Base-by-base conservation (phyloP, 2,888 invertebrate species). In the Oscheius onirici region DNA sequence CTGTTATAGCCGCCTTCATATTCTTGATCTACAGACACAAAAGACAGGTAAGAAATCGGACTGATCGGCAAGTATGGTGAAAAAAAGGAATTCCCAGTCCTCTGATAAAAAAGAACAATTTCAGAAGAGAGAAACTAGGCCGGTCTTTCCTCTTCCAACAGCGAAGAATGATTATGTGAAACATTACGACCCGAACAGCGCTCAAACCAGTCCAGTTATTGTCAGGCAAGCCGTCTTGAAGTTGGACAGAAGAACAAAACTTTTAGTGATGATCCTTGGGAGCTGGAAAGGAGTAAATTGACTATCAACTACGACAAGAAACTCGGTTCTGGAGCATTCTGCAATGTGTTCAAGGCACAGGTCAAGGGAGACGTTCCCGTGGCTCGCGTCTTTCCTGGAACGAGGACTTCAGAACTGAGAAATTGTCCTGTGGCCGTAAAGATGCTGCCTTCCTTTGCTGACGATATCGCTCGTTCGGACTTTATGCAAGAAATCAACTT, bases 401-500 rank as follows among this genome's bases (percentile, higher is more conserved):
- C 75, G 20, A 61, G 78, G 40, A 78, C 79, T 6, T 69, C 69
- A 40, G 70, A 65, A 41, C 67, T 83, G 22, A 71, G 70, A 8
- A 78, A 84, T 55, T 82, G 80, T 46, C 78, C 81, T 11, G 82
- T 82, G 1, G 84, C 84, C 10, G 81, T 84, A 8, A 84, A 84
- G 70, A 79, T 83, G 83, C 72, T 84, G 20, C 84, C 84, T 11
- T 73, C 81, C 15, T 84, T 84, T 68, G 84, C 84, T 13, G 84
- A 84, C 58, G 84, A 83, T 65, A 81, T 80, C 5, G 81, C 84
- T 0, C 49, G 80, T 58, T 78, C 79, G 0, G 84, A 84, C 71
- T 84, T 84, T 60, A 78, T 82, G 74, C 83, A 84, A 75, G 84
- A 84, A 71, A 84, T 84, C 51, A 83, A 83, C 69, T 84, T 84